Base-by-base conservation (phyloP, 35 echinoderm and acorn worm species). In the Apostichopus japonicus region DNA sequence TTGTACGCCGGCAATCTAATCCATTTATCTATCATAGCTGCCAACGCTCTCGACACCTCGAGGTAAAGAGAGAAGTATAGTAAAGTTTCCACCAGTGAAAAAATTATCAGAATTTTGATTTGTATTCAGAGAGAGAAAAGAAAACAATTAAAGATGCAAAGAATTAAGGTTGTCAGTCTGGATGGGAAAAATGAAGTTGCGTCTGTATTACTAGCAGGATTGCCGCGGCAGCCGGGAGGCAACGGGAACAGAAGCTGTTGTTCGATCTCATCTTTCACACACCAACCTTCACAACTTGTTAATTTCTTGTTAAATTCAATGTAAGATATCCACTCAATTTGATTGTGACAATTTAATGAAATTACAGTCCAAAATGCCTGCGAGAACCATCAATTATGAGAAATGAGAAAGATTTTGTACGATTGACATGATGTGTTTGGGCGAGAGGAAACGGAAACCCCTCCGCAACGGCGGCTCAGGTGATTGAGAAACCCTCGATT, bases 231-330 rank as follows among this genome's bases (percentile, higher is more conserved):
- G 81, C 81, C 56, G 19, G 6, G 22, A 58, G 81, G 81, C 81
- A 58, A 55, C 15, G 81, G 55, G 81, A 84, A 84, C 81, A 84
- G 81, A 84, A 57, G 56, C 56, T 84, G 54, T 84, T 84, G 53
- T 55, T 57, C n/a, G 54, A 58, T 84, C 81, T 84, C 81, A 84
- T 84, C 81, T 84, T 84, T 84, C 81, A 84, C 81, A 84, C 81
- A 58, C 54, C 81, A 84, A 84, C 81, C 56, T 58, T 84, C 81
- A 84, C 54, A 84, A 84, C 81, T 84, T 84, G 81, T 84, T 84
- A 84, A 84, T 84, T 84, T 84, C 81, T 84, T 84, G 81, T 84
- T 84, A 84, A 84, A 84, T 84, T 84, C 81, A 84, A 84, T 84
- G 81, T 84, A 84, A 84, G 81, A 84, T 84, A 84, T 84, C 81